Evolutionary conservation across 2,797 vertebrate species (phyloP), one percentile per base, ranked within the genome.

Genomic region (Calcarius lapponicus): DNA sequence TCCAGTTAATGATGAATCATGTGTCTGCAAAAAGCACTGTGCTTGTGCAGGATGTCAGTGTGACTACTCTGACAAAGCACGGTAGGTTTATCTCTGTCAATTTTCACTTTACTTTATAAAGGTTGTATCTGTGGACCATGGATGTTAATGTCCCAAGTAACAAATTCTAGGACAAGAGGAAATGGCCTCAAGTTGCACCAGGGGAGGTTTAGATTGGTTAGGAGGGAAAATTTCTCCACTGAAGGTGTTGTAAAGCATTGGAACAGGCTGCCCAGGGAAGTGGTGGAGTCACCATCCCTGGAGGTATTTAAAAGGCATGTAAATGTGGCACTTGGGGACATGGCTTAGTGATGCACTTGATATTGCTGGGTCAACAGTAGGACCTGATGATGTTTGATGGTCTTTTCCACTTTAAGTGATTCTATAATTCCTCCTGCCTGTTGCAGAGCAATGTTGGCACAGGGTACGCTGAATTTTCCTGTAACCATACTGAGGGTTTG

Each of bases 91-190:
- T 38, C 16, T 78, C 20, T 57, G 8, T 14, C 60, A 4, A 4
- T n/a, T 72, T 91, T 74, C 38, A 21, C 73, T 53, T 60, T 51
- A 21, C 73, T 53, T 61, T 51, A 31, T 40, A 29, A 16, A 42
- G 9, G 19, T 54, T 64, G 1, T n/a, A 11, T 47, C 13, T 88
- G 32, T 85, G 60, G 19, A 42, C 31, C 7, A 13, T 10, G 28
- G 5, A 3, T 57, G 12, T 73, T 7, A 1, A 42, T 31, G 10
- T 58, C 24, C n/a, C 28, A 62, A 2, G 7, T 1, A 57, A 6
- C 4, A 56, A 79, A 19, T 1, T 3, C 19, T 6, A 50, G 13
- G 7, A 17, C 17, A 42, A 92, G 60, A 65, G 7, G 8, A 88
- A 69, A 80, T 1, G 10, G 9, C 6, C 7, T 53, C 17, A 90